phyloP scores from a whole-genome alignment of 2,888 invertebrate species.

The Sesamia inferens region DNA sequence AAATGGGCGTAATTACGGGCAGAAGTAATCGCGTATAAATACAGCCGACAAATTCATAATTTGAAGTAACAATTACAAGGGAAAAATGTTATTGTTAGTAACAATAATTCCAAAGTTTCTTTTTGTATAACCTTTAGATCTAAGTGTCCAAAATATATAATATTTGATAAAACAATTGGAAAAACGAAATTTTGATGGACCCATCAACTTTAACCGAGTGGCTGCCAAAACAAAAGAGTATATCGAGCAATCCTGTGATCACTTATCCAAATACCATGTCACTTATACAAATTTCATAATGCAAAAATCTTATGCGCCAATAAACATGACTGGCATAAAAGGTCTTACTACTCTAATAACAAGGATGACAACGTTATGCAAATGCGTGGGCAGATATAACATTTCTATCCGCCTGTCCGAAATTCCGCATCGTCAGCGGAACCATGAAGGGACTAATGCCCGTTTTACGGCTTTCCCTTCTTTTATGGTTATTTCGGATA shows the following conservation, averaged over 20 bases:
- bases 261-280: conserved; percentile 30
- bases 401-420: conserved; percentile 68
- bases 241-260: conserved; percentile 17
- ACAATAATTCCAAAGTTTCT: no score
- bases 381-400: conserved; percentile 64
- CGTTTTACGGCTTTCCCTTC: conserved; percentile 81
- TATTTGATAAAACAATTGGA: background rate
- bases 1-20: no score
- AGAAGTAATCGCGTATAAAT: background rate
- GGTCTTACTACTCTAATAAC: conserved; percentile 61
- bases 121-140: no score
- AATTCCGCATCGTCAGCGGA: conserved; percentile 77
- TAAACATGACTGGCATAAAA: conserved; percentile 60
- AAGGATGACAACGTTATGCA: conserved; percentile 64
- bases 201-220: background rate
- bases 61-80: background rate
- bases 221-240: background rate
- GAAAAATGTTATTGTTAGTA: no score
- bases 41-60: background rate
- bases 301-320: conserved; percentile 58
- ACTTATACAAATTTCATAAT: conserved; percentile 14
- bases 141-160: no score
- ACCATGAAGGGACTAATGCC: conserved; percentile 82
- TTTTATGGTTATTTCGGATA: conserved; percentile 84
- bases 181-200: background rate